These are phyloP conservation scores for Aricia agestis DNA, from an alignment of 1,140 invertebrate genomes.

Conservation along the genomic window DNA sequence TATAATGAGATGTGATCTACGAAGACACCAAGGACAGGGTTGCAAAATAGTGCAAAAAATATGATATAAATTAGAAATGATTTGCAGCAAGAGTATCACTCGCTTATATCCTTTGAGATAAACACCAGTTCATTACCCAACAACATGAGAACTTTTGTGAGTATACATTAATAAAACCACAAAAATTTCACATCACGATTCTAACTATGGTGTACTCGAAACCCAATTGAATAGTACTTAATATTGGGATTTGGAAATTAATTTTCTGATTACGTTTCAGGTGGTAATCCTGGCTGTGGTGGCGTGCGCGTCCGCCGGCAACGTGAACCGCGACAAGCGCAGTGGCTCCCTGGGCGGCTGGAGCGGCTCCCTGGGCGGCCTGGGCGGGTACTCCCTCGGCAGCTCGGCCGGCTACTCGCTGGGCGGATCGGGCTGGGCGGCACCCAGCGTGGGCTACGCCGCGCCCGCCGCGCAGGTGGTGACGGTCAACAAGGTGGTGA, in stretches of 20 bases:
- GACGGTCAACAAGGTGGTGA: slow-evolving; percentile 44
- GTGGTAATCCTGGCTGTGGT: slow-evolving; percentile 30
- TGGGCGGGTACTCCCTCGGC: slow-evolving; percentile 20
- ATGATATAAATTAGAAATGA: background rate
- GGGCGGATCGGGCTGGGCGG: slow-evolving; percentile 9
- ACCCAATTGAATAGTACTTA: too few species aligned
- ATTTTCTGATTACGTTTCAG: slow-evolving; percentile 12
- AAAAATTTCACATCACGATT: too few species aligned
- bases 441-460: slow-evolving; percentile 24
- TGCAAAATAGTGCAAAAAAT: background rate
- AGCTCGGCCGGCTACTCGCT: slow-evolving; percentile 11
- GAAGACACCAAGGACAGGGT: background rate
- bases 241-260: too few species aligned
- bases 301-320: slow-evolving; percentile 27
- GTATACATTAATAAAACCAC: background rate
- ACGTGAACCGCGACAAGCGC: slow-evolving; percentile 34
- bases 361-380: slow-evolving; percentile 22
- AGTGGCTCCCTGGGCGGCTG: slow-evolving; percentile 26
- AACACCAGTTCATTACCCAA: background rate
- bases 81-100: background rate
- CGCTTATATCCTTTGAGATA: background rate
- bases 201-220: too few species aligned
- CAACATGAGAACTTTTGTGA: background rate
- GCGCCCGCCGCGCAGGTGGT: slow-evolving; percentile 34
- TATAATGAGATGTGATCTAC: background rate